Percentiles rank a stretch among this genome's conserved stretches.
These are phyloP conservation scores for Dryococelus australis DNA, from an alignment of 2,888 invertebrate species.

Conservation along the genomic window DNA sequence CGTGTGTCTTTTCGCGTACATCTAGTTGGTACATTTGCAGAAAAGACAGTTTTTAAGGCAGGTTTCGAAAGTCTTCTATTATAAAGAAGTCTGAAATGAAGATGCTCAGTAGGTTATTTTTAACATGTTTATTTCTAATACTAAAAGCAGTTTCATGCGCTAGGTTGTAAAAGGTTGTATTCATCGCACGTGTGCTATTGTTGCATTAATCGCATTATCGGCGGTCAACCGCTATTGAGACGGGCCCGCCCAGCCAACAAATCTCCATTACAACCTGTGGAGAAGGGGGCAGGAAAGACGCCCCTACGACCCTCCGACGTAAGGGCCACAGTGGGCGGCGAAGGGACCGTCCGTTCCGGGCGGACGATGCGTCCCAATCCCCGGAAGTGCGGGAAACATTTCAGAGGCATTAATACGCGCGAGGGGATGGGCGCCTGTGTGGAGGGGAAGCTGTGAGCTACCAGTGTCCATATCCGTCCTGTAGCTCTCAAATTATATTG, in stretches of 20 bases:
- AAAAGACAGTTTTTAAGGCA: too few species aligned
- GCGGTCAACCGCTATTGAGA: not conserved
- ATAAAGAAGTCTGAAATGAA: too few species aligned
- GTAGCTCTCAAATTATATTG: not conserved
- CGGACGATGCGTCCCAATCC: not conserved
- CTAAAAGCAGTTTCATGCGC: too few species aligned
- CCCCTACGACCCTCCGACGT: not conserved
- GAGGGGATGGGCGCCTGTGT: not conserved
- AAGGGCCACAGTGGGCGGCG: not conserved
- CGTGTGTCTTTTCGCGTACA: too few species aligned
- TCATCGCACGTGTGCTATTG: not conserved
- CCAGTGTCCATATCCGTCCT: not conserved
- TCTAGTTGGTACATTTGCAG: too few species aligned
- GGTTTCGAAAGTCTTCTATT: too few species aligned
- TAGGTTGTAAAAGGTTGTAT: too few species aligned
- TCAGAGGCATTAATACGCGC: not conserved
- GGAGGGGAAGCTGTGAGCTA: not conserved
- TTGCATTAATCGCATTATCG: not conserved
- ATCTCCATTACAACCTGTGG: not conserved
- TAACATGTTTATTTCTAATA: too few species aligned
- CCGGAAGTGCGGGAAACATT: not conserved
- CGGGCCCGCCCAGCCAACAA: not conserved
- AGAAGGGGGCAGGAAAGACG: not conserved
- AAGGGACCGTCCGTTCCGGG: too few species aligned
- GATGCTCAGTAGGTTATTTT: too few species aligned